Conservation (phyloP, 2,888 invertebrate genomes). For the Tenthredo mesomela region DNA sequence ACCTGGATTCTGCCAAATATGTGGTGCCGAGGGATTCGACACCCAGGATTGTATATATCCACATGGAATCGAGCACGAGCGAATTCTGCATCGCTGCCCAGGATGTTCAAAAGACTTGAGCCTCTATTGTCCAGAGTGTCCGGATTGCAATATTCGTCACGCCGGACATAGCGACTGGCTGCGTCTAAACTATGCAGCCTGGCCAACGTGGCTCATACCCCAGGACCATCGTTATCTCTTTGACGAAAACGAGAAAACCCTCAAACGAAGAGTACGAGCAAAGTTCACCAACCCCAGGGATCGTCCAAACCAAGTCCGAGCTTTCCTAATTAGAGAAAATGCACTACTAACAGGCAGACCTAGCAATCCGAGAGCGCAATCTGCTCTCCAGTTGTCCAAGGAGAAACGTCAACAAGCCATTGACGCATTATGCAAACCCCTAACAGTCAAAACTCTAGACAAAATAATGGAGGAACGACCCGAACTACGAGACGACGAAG, state of each 20-base stretch:
- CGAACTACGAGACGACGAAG: neutral
- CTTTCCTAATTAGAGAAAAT: neutral
- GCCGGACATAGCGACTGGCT: conserved; percentile 36
- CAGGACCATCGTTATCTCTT: conserved; percentile 26
- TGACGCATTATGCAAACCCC: neutral
- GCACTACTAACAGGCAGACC: neutral
- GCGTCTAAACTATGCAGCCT: conserved; percentile 46
- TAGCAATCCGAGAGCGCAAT: neutral
- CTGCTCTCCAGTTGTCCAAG: neutral
- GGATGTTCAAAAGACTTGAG: conserved; percentile 36
- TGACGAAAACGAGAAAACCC: neutral
- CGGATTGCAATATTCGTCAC: conserved; percentile 50
- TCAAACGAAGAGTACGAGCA: neutral
- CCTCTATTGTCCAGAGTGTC: conserved; percentile 53
- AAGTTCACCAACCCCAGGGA: neutral
- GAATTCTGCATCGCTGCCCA: conserved; percentile 43
- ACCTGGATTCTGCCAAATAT: conserved; percentile 48
- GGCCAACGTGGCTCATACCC: conserved; percentile 51
- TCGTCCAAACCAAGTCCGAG: neutral
- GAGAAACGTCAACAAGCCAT: neutral
- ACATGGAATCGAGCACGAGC: conserved; percentile 53
- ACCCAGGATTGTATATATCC: conserved; percentile 50
- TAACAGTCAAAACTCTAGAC: neutral
- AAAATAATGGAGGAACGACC: conserved; percentile 6
- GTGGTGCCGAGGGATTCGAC: conserved; percentile 47